Evolutionary conservation across 2,888 invertebrate species (phyloP).

Genomic region (Arge pagana): DNA sequence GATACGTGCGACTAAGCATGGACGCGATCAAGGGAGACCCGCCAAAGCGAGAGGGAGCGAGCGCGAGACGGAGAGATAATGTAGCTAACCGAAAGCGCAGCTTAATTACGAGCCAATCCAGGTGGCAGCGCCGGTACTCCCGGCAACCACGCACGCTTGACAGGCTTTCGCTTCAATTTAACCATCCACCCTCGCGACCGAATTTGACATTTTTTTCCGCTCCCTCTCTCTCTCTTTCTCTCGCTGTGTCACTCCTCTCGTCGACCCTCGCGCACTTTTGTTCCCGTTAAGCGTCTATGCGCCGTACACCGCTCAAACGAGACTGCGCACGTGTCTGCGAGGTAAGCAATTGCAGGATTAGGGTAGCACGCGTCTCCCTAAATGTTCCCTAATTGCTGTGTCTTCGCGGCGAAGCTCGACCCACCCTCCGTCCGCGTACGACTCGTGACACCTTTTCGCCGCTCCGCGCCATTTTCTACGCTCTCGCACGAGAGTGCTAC

Average conservation of each 20-base stretch:
- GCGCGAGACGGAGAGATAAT: too few species aligned
- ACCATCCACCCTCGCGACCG: too few species aligned
- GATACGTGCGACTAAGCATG: constrained; percentile 11
- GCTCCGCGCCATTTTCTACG: not conserved
- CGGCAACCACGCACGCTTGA: too few species aligned
- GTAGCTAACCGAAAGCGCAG: too few species aligned
- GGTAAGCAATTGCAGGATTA: constrained; percentile 45
- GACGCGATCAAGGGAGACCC: constrained; percentile 17
- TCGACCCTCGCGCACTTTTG: too few species aligned
- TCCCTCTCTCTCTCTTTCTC: not conserved
- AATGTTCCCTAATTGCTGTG: constrained; percentile 51
- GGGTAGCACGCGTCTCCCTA: constrained; percentile 50
- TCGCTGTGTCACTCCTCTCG: too few species aligned
- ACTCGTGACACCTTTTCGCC: not conserved
- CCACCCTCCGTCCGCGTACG: constrained; percentile 5
- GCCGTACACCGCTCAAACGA: too few species aligned
- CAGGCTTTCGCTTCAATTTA: too few species aligned
- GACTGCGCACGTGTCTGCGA: constrained; percentile 10
- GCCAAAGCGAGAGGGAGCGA: constrained; percentile 14
- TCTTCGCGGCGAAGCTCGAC: constrained; percentile 17
- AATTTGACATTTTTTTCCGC: not conserved
- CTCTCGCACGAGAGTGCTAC: too few species aligned
- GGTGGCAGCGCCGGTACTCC: not conserved
- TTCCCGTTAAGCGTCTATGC: too few species aligned
- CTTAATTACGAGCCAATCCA: constrained; percentile 8